These are phyloP conservation scores for Idaea straminata DNA, from an alignment of 2,888 invertebrate species.

Conservation along the genomic window DNA sequence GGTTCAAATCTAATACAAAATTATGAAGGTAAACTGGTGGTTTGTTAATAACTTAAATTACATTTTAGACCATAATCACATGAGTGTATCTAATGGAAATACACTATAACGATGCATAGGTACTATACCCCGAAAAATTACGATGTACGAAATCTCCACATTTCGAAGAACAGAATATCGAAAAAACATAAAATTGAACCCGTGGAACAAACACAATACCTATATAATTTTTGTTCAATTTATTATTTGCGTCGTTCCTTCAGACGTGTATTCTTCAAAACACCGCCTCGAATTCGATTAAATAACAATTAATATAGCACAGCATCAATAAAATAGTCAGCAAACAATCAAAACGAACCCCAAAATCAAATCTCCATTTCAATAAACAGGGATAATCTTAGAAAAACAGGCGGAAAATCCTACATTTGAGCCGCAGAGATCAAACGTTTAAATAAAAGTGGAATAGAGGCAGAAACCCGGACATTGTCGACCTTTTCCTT, in stretches of 20 bases:
- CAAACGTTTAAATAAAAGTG: neutral
- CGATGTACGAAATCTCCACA: too few species aligned
- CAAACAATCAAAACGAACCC: neutral
- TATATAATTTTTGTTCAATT: too few species aligned
- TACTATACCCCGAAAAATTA: too few species aligned
- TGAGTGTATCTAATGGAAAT: too few species aligned
- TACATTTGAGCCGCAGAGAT: neutral
- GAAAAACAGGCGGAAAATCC: neutral
- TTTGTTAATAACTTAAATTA: neutral
- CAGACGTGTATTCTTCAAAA: neutral
- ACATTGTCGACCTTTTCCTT: neutral
- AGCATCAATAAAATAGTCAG: neutral
- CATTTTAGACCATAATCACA: neutral
- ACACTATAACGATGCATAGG: too few species aligned
- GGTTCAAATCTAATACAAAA: neutral
- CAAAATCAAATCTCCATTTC: neutral
- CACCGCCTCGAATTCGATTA: neutral
- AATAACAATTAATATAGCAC: neutral
- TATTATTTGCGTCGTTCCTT: neutral
- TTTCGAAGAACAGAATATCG: too few species aligned
- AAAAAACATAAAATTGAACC: too few species aligned
- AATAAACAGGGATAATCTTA: conserved; percentile 1
- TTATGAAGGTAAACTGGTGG: neutral
- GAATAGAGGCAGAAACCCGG: neutral
- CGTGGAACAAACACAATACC: too few species aligned